Evolutionary conservation across 2,888 invertebrate species (phyloP), one percentile per base, ranked within the genome.

Genomic region (Oxytorus armatus): DNA sequence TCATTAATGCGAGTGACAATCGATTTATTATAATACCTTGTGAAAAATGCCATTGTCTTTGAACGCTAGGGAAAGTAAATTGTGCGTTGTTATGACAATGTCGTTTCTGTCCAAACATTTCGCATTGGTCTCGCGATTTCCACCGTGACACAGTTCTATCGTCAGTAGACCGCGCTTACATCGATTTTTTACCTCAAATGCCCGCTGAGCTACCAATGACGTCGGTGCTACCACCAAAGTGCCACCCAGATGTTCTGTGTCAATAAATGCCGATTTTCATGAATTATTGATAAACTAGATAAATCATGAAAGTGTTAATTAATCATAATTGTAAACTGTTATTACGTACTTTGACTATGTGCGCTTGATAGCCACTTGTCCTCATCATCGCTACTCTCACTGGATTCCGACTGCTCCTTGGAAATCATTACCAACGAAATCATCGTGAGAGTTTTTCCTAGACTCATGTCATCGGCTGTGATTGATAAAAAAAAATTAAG

Each of bases 191-290:
- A 98, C 95, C 92, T 98, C 98, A 11, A 92, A 93, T 77, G 96
- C 95, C 99, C 99, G 99, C 91, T 99, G 99, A 84, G 95, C 95
- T 73, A 99, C 92, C 57, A 99, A 94, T 51, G 97, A 97, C 1
- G 98, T 98, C 0, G 98, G 98, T 87, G 98, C 98, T 0, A 99
- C 95, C 0, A 99, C 96, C n/a, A 99, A 93, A 0, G 97, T 97
- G 18, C 96, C 96, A 10, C 96, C 96, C 39, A 51, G 36, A 63
- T 76, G 39, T 39, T 61, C 92, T 92, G n/a, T 92, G 89, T 76
- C 78, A 79, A 83, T 23, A 14, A 59, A 61, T 65, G 25, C 65
- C 65, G 53, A 23, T 7, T 42, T 42, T 42, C 10, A n/a, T 3
- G 14, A 42, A 42, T 42, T 42, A 55, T 5, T 8, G 16, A 57